A percentile compares a stretch with the other conserved stretches of the same genome.
Conservation (phyloP, 2,888 invertebrate species). For the Carcina quercana region DNA sequence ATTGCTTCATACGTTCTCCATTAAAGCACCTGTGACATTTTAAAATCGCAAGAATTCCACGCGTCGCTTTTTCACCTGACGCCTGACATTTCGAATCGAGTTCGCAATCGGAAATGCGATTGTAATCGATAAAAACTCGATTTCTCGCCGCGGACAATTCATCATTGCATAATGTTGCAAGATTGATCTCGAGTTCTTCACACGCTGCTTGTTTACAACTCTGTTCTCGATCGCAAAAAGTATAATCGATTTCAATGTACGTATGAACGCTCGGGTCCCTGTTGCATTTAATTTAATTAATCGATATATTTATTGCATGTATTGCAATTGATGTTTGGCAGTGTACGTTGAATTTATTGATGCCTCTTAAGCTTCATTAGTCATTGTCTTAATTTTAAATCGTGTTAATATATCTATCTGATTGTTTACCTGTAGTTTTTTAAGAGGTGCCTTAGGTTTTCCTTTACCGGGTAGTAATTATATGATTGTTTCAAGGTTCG, state of each 20-base stretch:
- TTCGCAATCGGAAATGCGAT: conserved; percentile 19
- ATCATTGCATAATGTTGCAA: conserved; percentile 9
- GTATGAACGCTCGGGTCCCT: too few species aligned
- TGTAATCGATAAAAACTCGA: conserved; percentile 13
- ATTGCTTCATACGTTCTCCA: conserved; percentile 4
- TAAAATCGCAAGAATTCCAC: conserved; percentile 5
- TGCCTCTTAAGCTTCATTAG: too few species aligned
- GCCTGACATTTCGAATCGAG: conserved; percentile 34
- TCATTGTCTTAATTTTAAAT: too few species aligned
- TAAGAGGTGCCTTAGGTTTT: too few species aligned
- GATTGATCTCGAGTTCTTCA: conserved; percentile 17
- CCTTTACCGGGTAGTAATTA: too few species aligned
- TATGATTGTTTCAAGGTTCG: too few species aligned
- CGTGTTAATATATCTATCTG: too few species aligned
- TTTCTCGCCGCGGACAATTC: conserved; percentile 8
- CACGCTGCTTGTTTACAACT: conserved; percentile 13
- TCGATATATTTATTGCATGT: too few species aligned
- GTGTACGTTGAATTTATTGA: too few species aligned
- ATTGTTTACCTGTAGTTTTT: too few species aligned
- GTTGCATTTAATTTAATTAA: too few species aligned
- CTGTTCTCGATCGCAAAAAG: conserved; percentile 15
- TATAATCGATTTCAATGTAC: conserved; percentile 17
- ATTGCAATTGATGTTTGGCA: too few species aligned
- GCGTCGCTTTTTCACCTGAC: conserved; percentile 13
- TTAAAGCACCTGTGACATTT: conserved; percentile 9